Conservation (phyloP, 2,888 invertebrate species). For the Troides helena region DNA sequence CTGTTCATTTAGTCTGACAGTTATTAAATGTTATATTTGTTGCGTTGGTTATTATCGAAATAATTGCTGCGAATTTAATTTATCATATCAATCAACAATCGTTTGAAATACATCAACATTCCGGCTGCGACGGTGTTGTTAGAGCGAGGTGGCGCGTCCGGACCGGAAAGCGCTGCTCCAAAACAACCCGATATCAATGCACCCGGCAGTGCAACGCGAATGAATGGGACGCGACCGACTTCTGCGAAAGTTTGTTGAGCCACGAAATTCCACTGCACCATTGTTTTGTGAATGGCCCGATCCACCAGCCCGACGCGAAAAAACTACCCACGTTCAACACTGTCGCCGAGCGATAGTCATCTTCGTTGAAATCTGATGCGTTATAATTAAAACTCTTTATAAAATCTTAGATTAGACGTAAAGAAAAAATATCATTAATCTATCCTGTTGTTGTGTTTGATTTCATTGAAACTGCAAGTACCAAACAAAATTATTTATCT, state of each 20-base stretch:
- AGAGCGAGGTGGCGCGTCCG: slow-evolving; percentile 51
- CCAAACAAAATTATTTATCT: too few species aligned
- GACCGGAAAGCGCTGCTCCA: slow-evolving; percentile 66
- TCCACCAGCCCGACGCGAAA: slow-evolving; percentile 3
- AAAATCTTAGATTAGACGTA: too few species aligned
- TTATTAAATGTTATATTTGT: too few species aligned
- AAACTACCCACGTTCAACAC: slow-evolving; percentile 8
- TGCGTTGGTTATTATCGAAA: too few species aligned
- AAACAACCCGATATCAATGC: slow-evolving; percentile 39
- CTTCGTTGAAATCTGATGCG: background rate
- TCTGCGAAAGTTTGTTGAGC: slow-evolving; percentile 62
- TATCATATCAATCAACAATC: slow-evolving; percentile 49
- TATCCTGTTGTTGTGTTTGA: background rate
- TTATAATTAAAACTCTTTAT: slow-evolving; percentile 5
- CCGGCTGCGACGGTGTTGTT: slow-evolving; percentile 38
- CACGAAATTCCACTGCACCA: slow-evolving; percentile 55
- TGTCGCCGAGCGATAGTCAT: slow-evolving; percentile 2
- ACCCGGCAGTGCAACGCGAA: slow-evolving; percentile 26
- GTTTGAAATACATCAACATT: slow-evolving; percentile 26
- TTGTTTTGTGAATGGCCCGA: slow-evolving; percentile 26
- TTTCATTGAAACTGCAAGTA: background rate
- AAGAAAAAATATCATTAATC: background rate
- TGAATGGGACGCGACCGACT: slow-evolving; percentile 50
- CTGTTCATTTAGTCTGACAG: too few species aligned
- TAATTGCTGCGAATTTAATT: background rate